Base-by-base conservation (phyloP, 2,888 invertebrate genomes). In the Nomada ferruginata region DNA sequence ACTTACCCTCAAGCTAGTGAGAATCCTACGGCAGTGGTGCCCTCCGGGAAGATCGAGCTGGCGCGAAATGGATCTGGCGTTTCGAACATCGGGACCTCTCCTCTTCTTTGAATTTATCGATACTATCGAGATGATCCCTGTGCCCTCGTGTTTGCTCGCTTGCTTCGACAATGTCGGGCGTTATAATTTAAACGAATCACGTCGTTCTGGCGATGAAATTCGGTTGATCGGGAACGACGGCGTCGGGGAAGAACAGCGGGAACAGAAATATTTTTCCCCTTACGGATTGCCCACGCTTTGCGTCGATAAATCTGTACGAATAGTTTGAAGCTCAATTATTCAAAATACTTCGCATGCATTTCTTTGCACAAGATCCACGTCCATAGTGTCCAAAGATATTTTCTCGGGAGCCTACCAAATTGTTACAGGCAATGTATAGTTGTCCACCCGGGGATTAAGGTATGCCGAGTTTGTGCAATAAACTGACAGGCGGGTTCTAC, bases 11-110 rank as follows among this genome's bases (percentile, higher is more conserved):
- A 42, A 69, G 59, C 36, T 63, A 70, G 63, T 52, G 73, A 64
- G 15, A 63, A 42, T 64, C 76, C 65, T 74, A 76, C 76, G 74
- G 79, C 79, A 77, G 76, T 68, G 84, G 13, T 76, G 68, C 81
- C 83, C 76, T 76, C 57, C 64, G 76, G 77, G 78, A 82, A 82
- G 87, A 87, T 87, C 85, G 87, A 84, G 76, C 84, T 83, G 84
- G 71, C 79, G 84, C 87, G 82, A 87, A 88, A 87, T 88, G 85
- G 88, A 88, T 87, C 87, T 85, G 83, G 84, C 87, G 85, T 79
- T 87, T 87, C 82, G 72, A 84, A 77, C 69, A 53, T 61, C n/a
- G 50, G 26, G 59, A 74, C 78, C 69, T 66, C 64, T 23, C 55
- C 66, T 69, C 73, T 77, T 82, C 85, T 74, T 79, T 68, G 80